phyloP scores from a whole-genome alignment of 1,140 invertebrate species.

The Cylas formicarius region DNA sequence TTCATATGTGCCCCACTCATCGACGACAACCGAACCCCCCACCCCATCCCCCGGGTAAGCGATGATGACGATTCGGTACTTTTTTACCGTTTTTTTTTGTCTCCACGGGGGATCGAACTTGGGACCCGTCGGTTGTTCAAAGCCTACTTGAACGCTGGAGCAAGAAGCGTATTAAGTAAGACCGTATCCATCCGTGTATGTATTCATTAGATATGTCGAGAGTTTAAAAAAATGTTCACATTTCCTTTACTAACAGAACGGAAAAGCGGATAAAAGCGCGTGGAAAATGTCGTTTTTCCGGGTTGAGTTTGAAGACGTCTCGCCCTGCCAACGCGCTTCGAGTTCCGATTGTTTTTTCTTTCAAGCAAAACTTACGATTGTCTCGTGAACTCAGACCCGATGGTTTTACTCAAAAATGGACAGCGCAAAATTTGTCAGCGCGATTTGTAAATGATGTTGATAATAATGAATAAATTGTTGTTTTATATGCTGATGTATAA shows the following conservation, averaged over 20 bases:
- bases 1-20: too few species aligned
- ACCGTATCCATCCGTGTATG: background rate
- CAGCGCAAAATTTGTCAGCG: slow-evolving; percentile 20
- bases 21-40: too few species aligned
- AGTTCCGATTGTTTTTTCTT: slow-evolving; percentile 31
- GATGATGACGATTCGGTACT: too few species aligned
- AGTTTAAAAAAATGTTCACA: background rate
- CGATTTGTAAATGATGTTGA: slow-evolving; percentile 41
- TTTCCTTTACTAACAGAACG: slow-evolving; percentile 10
- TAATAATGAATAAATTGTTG: slow-evolving; percentile 44
- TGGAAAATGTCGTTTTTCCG: too few species aligned
- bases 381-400: slow-evolving; percentile 7
- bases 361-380: slow-evolving; percentile 7
- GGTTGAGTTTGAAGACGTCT: slow-evolving; percentile 6
- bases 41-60: too few species aligned
- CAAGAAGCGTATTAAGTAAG: background rate
- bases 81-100: too few species aligned
- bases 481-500: slow-evolving; percentile 41
- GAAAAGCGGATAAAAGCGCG: slow-evolving; percentile 27
- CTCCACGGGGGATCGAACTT: too few species aligned
- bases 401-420: slow-evolving; percentile 17
- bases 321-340: slow-evolving; percentile 36
- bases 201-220: background rate
- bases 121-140: too few species aligned
- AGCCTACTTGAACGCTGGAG: background rate